Evolutionary conservation across 2,113 vertebrate species (phyloP).

Genomic region (Mungos mungo): DNA sequence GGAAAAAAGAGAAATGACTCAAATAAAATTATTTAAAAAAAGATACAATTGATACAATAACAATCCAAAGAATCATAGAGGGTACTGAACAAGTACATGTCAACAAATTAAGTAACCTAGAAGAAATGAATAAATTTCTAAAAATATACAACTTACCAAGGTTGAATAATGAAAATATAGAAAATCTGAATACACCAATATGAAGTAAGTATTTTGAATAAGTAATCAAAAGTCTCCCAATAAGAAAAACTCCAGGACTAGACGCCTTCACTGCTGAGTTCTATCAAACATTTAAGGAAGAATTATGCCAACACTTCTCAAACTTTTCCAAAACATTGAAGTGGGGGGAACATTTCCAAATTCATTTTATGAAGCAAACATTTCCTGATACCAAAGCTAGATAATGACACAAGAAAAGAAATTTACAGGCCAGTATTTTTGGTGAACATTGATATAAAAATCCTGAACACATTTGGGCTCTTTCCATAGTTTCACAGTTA

Average conservation of each 20-base stretch:
- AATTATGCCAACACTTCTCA: background rate
- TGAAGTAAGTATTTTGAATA: background rate
- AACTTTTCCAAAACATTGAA: background rate
- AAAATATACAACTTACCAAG: background rate
- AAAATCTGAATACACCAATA: background rate
- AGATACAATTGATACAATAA: background rate
- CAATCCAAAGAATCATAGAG: background rate
- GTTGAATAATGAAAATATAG: background rate
- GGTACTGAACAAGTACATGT: background rate
- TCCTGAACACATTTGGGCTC: background rate
- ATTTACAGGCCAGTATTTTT: background rate
- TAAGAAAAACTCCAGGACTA: background rate
- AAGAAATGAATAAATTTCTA: too few species aligned
- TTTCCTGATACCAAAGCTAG: background rate
- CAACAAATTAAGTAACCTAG: too few species aligned
- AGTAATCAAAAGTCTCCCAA: background rate
- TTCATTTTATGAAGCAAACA: background rate
- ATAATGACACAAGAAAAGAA: background rate
- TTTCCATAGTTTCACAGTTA: too few species aligned
- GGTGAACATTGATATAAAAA: background rate
- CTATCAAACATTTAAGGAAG: background rate
- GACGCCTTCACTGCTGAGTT: background rate
- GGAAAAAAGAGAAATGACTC: background rate
- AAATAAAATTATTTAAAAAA: background rate
- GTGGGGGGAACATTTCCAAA: background rate